Percentiles rank a stretch among this genome's conserved stretches.
These are phyloP conservation scores for Grapholita molesta DNA, from an alignment of 1,140 invertebrate genomes.

Conservation along the genomic window DNA sequence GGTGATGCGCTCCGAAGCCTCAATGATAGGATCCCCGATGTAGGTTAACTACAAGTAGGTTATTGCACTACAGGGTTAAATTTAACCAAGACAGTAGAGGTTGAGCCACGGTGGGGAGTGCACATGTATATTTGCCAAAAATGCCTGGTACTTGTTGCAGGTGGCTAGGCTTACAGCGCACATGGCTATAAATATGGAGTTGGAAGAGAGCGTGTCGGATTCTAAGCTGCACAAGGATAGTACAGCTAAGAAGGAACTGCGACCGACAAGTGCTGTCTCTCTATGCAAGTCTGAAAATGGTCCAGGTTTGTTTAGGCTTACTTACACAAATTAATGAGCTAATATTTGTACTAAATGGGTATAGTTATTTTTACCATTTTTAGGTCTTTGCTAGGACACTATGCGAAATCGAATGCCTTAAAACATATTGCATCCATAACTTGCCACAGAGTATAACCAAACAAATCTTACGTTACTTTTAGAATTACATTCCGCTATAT, in stretches of 20 bases:
- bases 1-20: constrained; percentile 60
- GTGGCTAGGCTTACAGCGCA: constrained; percentile 31
- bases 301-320: constrained; percentile 49
- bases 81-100: constrained; percentile 59
- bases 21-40: constrained; percentile 63
- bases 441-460: too few species aligned
- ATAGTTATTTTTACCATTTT: too few species aligned
- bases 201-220: constrained; percentile 68
- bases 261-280: constrained; percentile 69
- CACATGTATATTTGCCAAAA: constrained; percentile 40
- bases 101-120: constrained; percentile 33
- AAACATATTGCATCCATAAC: too few species aligned
- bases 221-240: constrained; percentile 68
- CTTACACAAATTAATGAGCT: not conserved
- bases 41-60: constrained; percentile 77
- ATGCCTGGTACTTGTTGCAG: constrained; percentile 51
- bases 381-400: too few species aligned
- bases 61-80: constrained; percentile 70
- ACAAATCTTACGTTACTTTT: too few species aligned
- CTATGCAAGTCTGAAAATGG: constrained; percentile 69
- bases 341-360: too few species aligned
- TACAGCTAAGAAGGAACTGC: constrained; percentile 59
- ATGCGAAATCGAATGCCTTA: too few species aligned
- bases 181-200: constrained; percentile 73
- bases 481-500: too few species aligned